These are phyloP conservation scores for Spizaetus ornatus DNA, from an alignment of 2,113 vertebrate species.

Conservation along the genomic window DNA sequence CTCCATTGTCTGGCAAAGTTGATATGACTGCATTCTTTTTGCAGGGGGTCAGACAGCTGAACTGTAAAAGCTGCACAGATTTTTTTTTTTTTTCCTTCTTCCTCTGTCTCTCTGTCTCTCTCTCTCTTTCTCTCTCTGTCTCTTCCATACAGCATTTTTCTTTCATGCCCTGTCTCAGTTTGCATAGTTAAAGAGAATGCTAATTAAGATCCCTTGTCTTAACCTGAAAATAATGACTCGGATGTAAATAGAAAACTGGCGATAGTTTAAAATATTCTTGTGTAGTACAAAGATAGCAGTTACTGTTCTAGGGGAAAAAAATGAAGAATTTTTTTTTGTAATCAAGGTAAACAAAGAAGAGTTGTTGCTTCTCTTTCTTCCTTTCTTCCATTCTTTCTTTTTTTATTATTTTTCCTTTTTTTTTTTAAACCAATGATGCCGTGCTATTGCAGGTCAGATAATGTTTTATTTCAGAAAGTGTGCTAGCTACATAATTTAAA, in stretches of 20 bases:
- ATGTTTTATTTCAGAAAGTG: conserved; percentile 69
- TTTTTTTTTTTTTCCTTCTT: conserved; percentile 14
- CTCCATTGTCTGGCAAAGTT: conserved; percentile 82
- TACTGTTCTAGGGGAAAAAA: conserved; percentile 63
- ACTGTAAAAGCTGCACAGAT: conserved; percentile 77
- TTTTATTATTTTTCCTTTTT: background rate
- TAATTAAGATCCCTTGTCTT: conserved; percentile 79
- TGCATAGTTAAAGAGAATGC: conserved; percentile 76
- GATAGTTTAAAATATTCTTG: conserved; percentile 61
- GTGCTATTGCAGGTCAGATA: conserved; percentile 70
- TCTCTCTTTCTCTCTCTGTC: background rate
- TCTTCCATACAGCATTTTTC: conserved; percentile 62
- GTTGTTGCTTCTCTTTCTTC: conserved; percentile 42
- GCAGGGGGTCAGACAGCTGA: conserved; percentile 73
- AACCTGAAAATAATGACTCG: conserved; percentile 73
- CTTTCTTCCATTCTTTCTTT: conserved; percentile 7
- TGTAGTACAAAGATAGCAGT: conserved; percentile 58
- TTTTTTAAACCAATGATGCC: conserved; percentile 32
- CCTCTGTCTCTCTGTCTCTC: background rate
- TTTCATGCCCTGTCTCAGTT: conserved; percentile 75
- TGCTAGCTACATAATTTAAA: conserved; percentile 67
- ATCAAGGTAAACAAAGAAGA: conserved; percentile 74
- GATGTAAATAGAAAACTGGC: conserved; percentile 70
- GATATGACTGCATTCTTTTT: conserved; percentile 80
- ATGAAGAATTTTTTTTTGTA: conserved; percentile 66